Evolutionary conservation across 30 jellyfish, hydroid and myxozoan genomes (phyloP).

Genomic region (Clytia hemisphaerica): DNA sequence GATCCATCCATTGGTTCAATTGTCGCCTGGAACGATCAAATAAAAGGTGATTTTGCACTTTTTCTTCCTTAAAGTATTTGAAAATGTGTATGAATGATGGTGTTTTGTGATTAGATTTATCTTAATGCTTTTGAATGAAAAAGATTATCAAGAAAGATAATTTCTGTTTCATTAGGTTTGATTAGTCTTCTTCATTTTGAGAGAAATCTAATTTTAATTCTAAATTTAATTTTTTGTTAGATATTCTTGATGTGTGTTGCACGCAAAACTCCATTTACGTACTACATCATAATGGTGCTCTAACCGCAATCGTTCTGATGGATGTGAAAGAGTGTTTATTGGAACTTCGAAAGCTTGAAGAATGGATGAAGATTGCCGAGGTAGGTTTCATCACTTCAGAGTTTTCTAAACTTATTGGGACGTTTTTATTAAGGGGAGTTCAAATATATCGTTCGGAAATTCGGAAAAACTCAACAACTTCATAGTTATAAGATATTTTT

Average conservation of each 20-base stretch:
- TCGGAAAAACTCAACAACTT: too few relatives aligned
- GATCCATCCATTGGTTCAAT: constrained; percentile 48
- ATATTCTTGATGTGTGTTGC: constrained; percentile 39
- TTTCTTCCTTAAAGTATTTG: too few relatives aligned
- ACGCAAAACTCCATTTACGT: constrained; percentile 25
- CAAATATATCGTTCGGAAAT: too few relatives aligned
- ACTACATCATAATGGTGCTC: constrained; percentile 26
- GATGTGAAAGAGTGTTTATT: constrained; percentile 36
- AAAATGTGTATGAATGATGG: too few relatives aligned
- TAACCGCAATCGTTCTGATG: constrained; percentile 34
- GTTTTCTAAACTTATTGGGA: background rate
- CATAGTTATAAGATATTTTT: too few relatives aligned
- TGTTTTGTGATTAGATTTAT: too few relatives aligned
- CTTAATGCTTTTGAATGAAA: too few relatives aligned
- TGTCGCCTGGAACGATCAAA: constrained; percentile 66
- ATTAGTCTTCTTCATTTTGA: too few relatives aligned
- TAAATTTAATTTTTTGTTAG: constrained; percentile 30
- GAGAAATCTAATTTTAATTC: background rate
- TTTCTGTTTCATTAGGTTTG: too few relatives aligned
- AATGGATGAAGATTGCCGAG: constrained; percentile 53
- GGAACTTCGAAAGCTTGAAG: constrained; percentile 9
- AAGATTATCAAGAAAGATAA: too few relatives aligned
- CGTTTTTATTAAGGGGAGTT: too few relatives aligned
- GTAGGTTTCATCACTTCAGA: constrained; percentile 11
- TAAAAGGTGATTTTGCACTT: constrained; percentile 52